Evolutionary conservation across 2,888 invertebrate species (phyloP), one percentile per base, ranked within the genome.

Genomic region (Luperina testacea): DNA sequence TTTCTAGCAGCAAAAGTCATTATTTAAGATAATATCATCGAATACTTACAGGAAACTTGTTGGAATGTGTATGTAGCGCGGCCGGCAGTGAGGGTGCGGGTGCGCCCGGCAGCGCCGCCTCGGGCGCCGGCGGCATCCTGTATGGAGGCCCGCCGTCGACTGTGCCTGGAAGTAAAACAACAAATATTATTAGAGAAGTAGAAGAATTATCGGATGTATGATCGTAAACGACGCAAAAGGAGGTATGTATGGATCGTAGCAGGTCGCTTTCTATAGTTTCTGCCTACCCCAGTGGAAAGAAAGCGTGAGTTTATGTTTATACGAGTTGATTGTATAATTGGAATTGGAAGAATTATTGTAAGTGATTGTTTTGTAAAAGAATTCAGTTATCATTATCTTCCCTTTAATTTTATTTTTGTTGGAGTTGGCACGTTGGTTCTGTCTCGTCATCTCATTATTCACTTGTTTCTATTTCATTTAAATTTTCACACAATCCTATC

Each of bases 1-100:
- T 73, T 69, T 15, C n/a, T 38, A 24, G 24, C n/a, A 3, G 38
- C 17, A 27, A 42, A n/a, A 76, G 6, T 11, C 0, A 61, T 63
- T n/a, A 13, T 75, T 72, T 45, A 8, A 45, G 42, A 9, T 42
- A 61, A 20, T 2, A 69, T 65, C 6, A 63, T 32, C 1, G 17
- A 48, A 64, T 84, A 97, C 97, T 97, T 96, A 98, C 98, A 92
- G 98, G 98, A 95, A 98, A 98, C 94, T 98, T 98, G 89, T 97
- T 98, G 88, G 98, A 98, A 94, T 98, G 98, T 51, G 98, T 98
- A 93, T 98, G 98, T 32, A 98, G 96, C 83, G 96, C 97, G 64
- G 95, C 93, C 72, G 94, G 93, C 27, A 93, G 87, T 77, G 95
- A 90, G 65, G 97, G 97, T 85, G 97, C 96, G 77, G 97, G 97